Evolutionary conservation across 2,113 vertebrate species (phyloP).

Genomic region (Albula glossodonta): DNA sequence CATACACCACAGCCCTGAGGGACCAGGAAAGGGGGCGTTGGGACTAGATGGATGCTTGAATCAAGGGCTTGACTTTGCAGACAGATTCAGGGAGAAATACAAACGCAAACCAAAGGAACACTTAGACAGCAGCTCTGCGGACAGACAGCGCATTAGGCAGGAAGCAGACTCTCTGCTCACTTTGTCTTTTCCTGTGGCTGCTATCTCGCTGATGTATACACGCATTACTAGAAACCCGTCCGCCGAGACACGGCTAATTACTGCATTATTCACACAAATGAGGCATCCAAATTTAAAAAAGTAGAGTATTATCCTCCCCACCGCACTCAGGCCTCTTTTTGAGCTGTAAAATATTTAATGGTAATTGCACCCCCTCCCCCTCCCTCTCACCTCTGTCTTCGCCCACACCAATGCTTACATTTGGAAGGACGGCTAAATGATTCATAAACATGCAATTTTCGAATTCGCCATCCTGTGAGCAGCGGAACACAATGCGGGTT

Average conservation of each 20-base stretch:
- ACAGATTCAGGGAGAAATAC: no score
- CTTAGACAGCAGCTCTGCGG: neutral
- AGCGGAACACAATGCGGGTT: conserved; percentile 11
- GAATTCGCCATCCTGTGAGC: conserved; percentile 28
- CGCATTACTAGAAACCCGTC: neutral
- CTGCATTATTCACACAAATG: conserved; percentile 37
- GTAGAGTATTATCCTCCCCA: conserved; percentile 16
- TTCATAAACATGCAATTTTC: conserved; percentile 29
- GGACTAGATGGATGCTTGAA: no score
- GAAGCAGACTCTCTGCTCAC: neutral
- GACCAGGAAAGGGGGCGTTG: no score
- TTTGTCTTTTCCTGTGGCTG: no score
- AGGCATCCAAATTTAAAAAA: conserved; percentile 15
- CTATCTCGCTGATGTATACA: neutral
- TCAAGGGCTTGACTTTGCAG: no score
- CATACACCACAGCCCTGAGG: no score
- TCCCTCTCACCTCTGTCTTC: conserved; percentile 18
- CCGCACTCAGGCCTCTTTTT: conserved; percentile 18
- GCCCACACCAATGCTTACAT: conserved; percentile 10
- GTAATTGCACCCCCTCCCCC: conserved; percentile 8
- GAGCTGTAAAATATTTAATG: conserved; percentile 29
- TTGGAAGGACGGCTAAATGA: conserved; percentile 25
- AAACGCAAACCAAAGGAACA: neutral
- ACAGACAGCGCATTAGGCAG: neutral
- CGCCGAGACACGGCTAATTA: conserved; percentile 24